phyloP scores from a whole-genome alignment of 2,113 vertebrate genomes.

The Stercorarius parasiticus region DNA sequence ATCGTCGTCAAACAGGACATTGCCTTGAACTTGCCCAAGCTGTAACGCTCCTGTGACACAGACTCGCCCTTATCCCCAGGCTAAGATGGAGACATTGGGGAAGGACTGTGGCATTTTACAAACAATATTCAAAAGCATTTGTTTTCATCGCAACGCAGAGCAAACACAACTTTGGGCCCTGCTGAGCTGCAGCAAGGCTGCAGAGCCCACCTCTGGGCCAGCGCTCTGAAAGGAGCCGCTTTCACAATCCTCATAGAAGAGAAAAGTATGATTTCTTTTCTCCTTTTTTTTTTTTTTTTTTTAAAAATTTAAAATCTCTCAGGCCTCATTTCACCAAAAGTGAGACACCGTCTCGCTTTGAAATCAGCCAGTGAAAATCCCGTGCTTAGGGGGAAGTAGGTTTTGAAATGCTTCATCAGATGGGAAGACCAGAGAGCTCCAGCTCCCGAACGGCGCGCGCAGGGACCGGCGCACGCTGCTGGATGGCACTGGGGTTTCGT shows the following conservation, averaged over 20 bases:
- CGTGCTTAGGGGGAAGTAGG: neutral
- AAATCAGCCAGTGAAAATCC: neutral
- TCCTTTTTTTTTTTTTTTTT: neutral
- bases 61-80: neutral
- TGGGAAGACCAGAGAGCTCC: neutral
- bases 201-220: neutral
- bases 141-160: neutral
- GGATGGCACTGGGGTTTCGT: neutral
- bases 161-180: neutral
- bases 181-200: neutral
- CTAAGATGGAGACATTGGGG: neutral
- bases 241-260: neutral
- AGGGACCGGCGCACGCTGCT: neutral
- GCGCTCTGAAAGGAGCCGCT: accelerated
- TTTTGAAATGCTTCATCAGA: neutral
- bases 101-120: neutral
- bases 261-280: too few species aligned
- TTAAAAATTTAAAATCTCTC: neutral
- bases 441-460: neutral
- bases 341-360: neutral
- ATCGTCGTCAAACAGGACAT: neutral
- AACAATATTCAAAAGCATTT: neutral
- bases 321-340: neutral
- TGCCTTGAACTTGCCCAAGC: neutral
- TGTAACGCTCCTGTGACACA: neutral